Evolutionary conservation across 2,113 vertebrate genomes (phyloP).

Genomic region (human): GRCh38 chr4:80706001-80706500

Average conservation of each 20-base stretch:
- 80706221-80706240: slow-evolving; percentile 14
- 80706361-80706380: neutral
- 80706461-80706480: slow-evolving; percentile 8
- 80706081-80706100: neutral
- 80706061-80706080: neutral
- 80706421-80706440: neutral
- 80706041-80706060: neutral
- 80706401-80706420: slow-evolving; percentile 16
- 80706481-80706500: neutral
- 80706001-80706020: neutral
- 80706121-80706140: neutral
- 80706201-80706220: slow-evolving; percentile 31
- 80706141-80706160: neutral
- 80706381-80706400: neutral
- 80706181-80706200: neutral
- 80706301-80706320: neutral
- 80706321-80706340: slow-evolving; percentile 20
- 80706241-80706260: slow-evolving; percentile 16
- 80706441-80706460: slow-evolving; percentile 39
- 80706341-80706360: slow-evolving; percentile 23
- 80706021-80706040: neutral
- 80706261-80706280: slow-evolving; percentile 4
- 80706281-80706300: slow-evolving; percentile 34
- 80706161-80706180: neutral
- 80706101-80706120: neutral